Evolutionary conservation across 1,140 invertebrate species (phyloP).

Genomic region (Doryteuthis pealeii): DNA sequence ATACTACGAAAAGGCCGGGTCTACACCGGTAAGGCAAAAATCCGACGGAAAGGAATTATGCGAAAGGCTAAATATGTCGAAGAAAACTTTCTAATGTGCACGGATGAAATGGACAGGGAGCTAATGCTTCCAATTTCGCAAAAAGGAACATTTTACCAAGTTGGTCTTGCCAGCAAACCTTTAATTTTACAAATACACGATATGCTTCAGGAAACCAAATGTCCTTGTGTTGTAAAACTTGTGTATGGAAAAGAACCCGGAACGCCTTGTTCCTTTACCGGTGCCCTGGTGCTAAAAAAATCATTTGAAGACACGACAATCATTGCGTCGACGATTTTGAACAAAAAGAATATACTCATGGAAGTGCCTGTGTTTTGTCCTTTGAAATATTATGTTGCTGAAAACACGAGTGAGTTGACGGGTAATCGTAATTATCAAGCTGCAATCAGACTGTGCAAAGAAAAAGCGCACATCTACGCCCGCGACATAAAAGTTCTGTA

Average conservation of each 20-base stretch:
- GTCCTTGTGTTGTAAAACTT: constrained; percentile 36
- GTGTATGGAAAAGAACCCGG: constrained; percentile 36
- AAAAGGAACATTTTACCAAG: constrained; percentile 37
- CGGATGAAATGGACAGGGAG: constrained; percentile 40
- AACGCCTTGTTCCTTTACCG: constrained; percentile 39
- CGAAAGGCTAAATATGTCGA: constrained; percentile 24
- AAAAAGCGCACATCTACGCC: constrained; percentile 33
- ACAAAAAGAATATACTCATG: constrained; percentile 34
- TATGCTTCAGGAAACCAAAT: constrained; percentile 25
- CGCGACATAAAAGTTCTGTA: constrained; percentile 37
- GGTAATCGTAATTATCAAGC: constrained; percentile 24
- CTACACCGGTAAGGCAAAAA: constrained; percentile 29
- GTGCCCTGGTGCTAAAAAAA: constrained; percentile 29
- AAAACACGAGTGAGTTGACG: constrained; percentile 24
- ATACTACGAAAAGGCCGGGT: constrained; percentile 33
- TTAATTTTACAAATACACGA: constrained; percentile 34
- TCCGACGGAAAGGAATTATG: constrained; percentile 28
- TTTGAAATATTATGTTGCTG: constrained; percentile 30
- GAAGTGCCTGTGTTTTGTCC: constrained; percentile 34
- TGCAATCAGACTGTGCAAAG: constrained; percentile 30
- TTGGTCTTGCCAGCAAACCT: constrained; percentile 13
- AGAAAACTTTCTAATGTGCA: constrained; percentile 39
- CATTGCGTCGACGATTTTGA: constrained; percentile 36
- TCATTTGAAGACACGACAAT: constrained; percentile 33
- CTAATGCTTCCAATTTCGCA: constrained; percentile 33